Evolutionary conservation across 2,113 vertebrate genomes (phyloP).

Genomic region (Takifugu flavidus): DNA sequence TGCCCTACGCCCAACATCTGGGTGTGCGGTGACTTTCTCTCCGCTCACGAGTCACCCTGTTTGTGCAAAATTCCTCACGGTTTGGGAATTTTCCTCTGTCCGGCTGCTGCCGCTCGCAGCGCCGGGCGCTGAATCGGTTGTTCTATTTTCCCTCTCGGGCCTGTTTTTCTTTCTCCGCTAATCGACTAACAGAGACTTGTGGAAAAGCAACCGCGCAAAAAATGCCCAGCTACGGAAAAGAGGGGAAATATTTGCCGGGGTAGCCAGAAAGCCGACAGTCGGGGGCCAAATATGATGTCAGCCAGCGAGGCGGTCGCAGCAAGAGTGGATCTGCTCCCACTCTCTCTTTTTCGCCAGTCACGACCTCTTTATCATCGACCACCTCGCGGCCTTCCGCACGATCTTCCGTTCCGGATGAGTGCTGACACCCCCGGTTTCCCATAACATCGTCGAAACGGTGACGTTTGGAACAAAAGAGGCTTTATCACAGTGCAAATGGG

Average conservation of each 20-base stretch:
- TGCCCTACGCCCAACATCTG: slow-evolving; percentile 28
- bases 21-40: slow-evolving; percentile 37
- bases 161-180: slow-evolving; percentile 46
- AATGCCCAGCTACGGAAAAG: slow-evolving; percentile 61
- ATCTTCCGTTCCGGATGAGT: background rate
- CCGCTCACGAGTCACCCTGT: slow-evolving; percentile 20
- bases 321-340: slow-evolving; percentile 14
- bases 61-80: slow-evolving; percentile 23
- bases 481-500: too few relatives aligned
- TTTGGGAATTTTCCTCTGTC: slow-evolving; percentile 32
- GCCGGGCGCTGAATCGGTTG: background rate
- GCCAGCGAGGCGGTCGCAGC: slow-evolving; percentile 34
- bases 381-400: slow-evolving; percentile 25
- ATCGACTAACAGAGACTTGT: slow-evolving; percentile 35
- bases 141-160: slow-evolving; percentile 17
- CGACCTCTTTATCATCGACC: slow-evolving; percentile 35
- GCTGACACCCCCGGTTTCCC: slow-evolving; percentile 17
- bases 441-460: slow-evolving; percentile 9
- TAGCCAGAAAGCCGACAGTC: slow-evolving; percentile 39
- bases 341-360: background rate
- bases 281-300: slow-evolving; percentile 68
- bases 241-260: slow-evolving; percentile 59
- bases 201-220: slow-evolving; percentile 56
- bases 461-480: slow-evolving; percentile 28
- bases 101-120: slow-evolving; percentile 2